These are phyloP conservation scores for Andricus curvator DNA, from an alignment of 2,888 invertebrate species.

Conservation along the genomic window DNA sequence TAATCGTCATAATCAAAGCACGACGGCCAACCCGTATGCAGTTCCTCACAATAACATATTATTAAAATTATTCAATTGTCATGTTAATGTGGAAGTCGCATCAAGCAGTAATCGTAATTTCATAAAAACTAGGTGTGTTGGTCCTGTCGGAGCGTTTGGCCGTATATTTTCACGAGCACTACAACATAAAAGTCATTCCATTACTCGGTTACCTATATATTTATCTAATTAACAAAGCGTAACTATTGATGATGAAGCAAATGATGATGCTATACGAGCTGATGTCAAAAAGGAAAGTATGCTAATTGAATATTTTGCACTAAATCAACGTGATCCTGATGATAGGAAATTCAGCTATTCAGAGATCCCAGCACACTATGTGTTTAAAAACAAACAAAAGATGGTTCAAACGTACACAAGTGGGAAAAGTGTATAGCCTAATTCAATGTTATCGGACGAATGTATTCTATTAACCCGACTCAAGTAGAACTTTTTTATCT, in stretches of 20 bases:
- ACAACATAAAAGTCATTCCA: slow-evolving; percentile 21
- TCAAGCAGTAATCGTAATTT: slow-evolving; percentile 55
- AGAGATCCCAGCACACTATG: too few species aligned
- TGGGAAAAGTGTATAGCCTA: too few species aligned
- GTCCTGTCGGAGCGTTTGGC: slow-evolving; percentile 51
- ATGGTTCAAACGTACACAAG: too few species aligned
- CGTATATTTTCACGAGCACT: slow-evolving; percentile 44
- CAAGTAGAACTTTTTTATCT: slow-evolving; percentile 36
- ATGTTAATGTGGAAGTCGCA: slow-evolving; percentile 67
- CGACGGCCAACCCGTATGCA: slow-evolving; percentile 68
- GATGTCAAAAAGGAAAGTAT: too few species aligned
- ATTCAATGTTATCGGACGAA: slow-evolving; percentile 27
- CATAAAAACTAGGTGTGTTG: slow-evolving; percentile 45
- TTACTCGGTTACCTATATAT: too few species aligned
- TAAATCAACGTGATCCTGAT: too few species aligned
- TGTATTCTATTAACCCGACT: slow-evolving; percentile 37
- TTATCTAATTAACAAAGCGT: background rate
- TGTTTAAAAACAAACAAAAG: too few species aligned
- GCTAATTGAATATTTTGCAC: too few species aligned
- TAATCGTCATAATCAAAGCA: slow-evolving; percentile 48
- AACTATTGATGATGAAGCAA: too few species aligned
- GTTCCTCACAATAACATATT: slow-evolving; percentile 64
- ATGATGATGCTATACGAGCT: too few species aligned
- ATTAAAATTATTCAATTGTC: slow-evolving; percentile 58
- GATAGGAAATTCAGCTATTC: too few species aligned